Base-by-base conservation (phyloP, 1,140 invertebrate species). In the Spodoptera frugiperda region DNA sequence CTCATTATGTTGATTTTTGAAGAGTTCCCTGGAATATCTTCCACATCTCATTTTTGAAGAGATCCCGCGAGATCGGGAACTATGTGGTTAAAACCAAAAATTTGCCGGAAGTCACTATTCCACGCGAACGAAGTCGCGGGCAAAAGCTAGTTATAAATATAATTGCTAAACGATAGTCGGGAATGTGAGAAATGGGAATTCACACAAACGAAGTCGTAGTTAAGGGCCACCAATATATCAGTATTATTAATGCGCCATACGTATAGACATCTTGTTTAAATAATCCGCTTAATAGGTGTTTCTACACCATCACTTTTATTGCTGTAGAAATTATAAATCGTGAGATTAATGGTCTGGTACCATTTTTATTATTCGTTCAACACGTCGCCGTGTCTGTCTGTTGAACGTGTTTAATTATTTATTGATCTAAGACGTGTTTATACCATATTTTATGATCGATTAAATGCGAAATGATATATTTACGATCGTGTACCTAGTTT, bases 391-490 rank as follows among this genome's bases (percentile, higher is more conserved):
- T 49, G 54, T 63, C 33, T 39, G 44, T 77, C 48, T 65, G 25
- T 72, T 54, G 79, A 63, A 76, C 78, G 73, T 75, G 15, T 21
- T 70, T 68, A 55, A 79, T 82, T 84, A 84, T 86, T 87, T 87
- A 87, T 83, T 81, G 70, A 71, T 46, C 59, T 73, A 76, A 67
- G 81, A 78, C 83, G 79, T 79, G 79, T 76, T 84, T 86, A 85
- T 84, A 84, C 85, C 79, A 85, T 83, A 82, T 51, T 85, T 86
- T 83, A 85, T 78, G 79, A 80, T 78, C 81, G 79, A 80, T 84
- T 87, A 82, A 84, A 84, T 78, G 79, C 67, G 78, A 85, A 84
- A 87, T 83, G 83, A 86, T 81, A 82, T 82, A 80, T 84, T 87
- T 87, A 88, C 75, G 85, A 84, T 63, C 71, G 49, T 81, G 82